phyloP scores from a whole-genome alignment of 2,888 invertebrate genomes.

The Yponomeuta malinellus region DNA sequence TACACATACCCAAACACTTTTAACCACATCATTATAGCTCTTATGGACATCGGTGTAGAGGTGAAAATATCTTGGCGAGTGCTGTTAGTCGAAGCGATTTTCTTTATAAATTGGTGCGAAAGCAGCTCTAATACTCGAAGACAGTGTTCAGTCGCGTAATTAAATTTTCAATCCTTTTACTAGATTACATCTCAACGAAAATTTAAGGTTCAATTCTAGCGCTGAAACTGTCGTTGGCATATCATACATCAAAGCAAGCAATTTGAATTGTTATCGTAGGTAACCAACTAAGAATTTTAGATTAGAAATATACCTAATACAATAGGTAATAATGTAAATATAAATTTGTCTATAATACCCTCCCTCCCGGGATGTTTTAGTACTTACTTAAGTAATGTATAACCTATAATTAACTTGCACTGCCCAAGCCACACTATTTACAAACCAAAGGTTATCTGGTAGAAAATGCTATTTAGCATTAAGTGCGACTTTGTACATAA shows the following conservation, averaged over 20 bases:
- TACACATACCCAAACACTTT: neutral
- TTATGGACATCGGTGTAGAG: neutral
- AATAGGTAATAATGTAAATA: too few relatives aligned
- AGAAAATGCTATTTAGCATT: too few relatives aligned
- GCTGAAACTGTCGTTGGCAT: neutral
- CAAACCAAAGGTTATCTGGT: too few relatives aligned
- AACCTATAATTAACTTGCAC: too few relatives aligned
- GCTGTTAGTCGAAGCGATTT: neutral
- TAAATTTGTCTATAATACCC: too few relatives aligned
- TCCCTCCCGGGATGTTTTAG: too few relatives aligned
- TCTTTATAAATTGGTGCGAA: neutral
- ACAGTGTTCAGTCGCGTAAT: neutral
- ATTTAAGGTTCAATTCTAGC: neutral
- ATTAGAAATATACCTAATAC: too few relatives aligned
- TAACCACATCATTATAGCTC: neutral
- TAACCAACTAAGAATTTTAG: neutral
- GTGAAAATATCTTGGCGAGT: neutral
- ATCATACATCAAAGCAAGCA: neutral
- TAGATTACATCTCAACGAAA: neutral
- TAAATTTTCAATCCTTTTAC: constrained; percentile 2
- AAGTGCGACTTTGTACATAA: too few relatives aligned
- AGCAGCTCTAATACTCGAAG: neutral
- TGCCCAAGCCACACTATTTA: too few relatives aligned
- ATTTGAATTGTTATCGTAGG: neutral
- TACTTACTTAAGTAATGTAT: too few relatives aligned